A percentile compares a stretch with the other conserved stretches of the same genome.
phyloP scores from a whole-genome alignment of 2,888 invertebrate species.

The Drosophila subsilvestris region DNA sequence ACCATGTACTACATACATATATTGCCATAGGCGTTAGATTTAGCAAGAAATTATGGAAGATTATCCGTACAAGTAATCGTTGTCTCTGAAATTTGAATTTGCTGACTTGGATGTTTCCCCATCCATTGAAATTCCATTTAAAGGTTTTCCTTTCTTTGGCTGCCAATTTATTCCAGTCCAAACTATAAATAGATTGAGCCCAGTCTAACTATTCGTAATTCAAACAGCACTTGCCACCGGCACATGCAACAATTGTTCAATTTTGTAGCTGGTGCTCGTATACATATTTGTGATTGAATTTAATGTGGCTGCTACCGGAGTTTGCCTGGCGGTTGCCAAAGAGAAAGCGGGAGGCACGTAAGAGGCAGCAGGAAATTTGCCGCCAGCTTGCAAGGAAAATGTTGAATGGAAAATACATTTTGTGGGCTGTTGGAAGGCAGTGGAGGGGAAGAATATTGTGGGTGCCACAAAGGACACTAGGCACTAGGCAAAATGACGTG shows the following conservation, averaged over 20 bases:
- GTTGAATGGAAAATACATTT: conserved; percentile 41
- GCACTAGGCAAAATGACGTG: background rate
- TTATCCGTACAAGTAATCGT: too few species aligned
- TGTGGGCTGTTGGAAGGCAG: background rate
- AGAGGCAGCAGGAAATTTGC: conserved; percentile 24
- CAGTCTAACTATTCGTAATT: conserved; percentile 14
- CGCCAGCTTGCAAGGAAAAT: conserved; percentile 37
- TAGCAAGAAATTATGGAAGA: too few species aligned
- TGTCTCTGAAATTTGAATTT: too few species aligned
- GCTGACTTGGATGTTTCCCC: background rate
- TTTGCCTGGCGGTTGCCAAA: background rate
- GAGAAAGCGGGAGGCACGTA: conserved; percentile 49
- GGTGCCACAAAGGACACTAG: background rate
- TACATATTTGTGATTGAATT: conserved; percentile 54
- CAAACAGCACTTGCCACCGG: background rate
- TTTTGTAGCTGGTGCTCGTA: conserved; percentile 27
- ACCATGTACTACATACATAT: too few species aligned
- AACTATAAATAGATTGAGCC: background rate
- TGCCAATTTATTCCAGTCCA: background rate
- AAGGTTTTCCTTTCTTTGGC: background rate
- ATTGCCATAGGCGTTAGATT: too few species aligned
- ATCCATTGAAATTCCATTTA: background rate
- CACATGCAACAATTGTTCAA: conserved; percentile 32
- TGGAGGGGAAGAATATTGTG: background rate
- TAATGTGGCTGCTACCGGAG: conserved; percentile 8